A percentile compares a stretch with the other conserved stretches of the same genome.
Conservation (phyloP, 2,113 vertebrate species). For the Elaphurus davidianus region DNA sequence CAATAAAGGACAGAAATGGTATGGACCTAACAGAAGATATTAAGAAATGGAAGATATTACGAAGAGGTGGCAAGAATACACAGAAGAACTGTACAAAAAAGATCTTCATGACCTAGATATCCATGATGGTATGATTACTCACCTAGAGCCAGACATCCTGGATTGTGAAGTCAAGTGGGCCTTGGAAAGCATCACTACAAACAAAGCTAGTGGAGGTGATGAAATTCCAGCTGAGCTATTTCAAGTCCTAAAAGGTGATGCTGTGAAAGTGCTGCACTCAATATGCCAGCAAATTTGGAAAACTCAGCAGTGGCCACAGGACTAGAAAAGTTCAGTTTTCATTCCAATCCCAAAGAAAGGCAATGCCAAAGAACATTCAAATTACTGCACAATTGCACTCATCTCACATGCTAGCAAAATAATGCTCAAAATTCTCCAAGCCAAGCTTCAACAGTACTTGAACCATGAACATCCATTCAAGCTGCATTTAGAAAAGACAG, state of each 20-base stretch:
- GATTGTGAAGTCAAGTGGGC: too few species aligned
- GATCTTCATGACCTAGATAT: background rate
- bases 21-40: too few species aligned
- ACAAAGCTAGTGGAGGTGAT: background rate
- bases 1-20: too few species aligned
- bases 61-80: background rate
- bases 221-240: background rate
- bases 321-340: background rate
- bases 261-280: background rate
- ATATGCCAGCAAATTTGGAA: background rate
- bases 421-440: background rate
- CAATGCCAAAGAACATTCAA: background rate
- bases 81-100: background rate
- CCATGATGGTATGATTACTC: background rate
- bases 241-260: background rate
- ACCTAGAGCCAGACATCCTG: too few species aligned
- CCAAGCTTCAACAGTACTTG: background rate
- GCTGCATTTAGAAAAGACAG: background rate
- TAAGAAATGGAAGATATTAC: background rate
- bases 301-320: background rate
- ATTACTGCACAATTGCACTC: background rate
- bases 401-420: background rate
- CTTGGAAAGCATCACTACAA: background rate
- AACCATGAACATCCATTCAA: background rate
- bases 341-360: background rate